Conservation (phyloP, 2,797 vertebrate species). For the Sparus aurata region DNA sequence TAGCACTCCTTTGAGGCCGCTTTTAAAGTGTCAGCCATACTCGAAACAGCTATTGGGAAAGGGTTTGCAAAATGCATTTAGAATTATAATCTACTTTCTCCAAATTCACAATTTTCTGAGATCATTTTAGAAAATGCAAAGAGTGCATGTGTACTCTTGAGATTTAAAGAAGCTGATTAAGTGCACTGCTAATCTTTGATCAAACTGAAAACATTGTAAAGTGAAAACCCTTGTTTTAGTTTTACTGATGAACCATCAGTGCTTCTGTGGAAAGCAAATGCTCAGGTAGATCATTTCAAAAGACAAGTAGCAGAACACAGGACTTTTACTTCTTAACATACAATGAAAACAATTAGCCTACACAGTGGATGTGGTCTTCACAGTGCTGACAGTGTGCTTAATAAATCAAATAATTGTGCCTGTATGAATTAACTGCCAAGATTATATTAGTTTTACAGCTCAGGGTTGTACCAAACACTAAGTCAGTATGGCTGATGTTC, state of each 20-base stretch:
- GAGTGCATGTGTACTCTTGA: not conserved
- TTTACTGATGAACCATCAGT: not conserved
- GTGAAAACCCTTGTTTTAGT: not conserved
- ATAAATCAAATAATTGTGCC: not conserved
- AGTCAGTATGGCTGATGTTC: not conserved
- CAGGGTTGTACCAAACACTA: not conserved
- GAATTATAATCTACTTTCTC: not conserved
- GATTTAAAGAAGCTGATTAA: not conserved
- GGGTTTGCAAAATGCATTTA: not conserved
- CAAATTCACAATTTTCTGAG: not conserved
- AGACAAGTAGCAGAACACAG: not conserved
- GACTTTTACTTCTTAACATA: no score
- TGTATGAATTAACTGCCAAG: not conserved
- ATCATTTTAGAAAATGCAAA: not conserved
- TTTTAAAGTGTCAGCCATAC: not conserved
- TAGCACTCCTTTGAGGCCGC: not conserved
- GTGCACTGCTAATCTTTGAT: not conserved
- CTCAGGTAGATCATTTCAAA: not conserved
- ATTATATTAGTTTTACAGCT: not conserved
- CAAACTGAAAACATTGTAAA: not conserved
- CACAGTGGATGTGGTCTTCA: not conserved
- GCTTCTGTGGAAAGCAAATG: not conserved
- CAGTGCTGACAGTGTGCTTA: not conserved
- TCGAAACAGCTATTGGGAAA: not conserved
- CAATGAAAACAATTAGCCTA: not conserved